Conservation (phyloP, 2,113 vertebrate genomes). For the Triplophysa siluroides region DNA sequence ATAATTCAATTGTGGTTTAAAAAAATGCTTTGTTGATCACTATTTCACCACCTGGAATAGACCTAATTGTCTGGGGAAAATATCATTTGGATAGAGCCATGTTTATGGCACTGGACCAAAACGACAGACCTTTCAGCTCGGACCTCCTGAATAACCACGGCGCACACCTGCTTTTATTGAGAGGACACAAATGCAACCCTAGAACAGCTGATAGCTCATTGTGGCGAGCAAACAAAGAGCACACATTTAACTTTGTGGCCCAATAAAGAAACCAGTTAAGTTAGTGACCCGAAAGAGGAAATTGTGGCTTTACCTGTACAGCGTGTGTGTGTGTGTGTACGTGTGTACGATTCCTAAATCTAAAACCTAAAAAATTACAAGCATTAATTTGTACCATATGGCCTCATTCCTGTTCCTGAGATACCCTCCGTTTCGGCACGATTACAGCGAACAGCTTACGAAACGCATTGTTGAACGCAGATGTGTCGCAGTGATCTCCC, state of each 20-base stretch:
- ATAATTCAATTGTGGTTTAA: slow-evolving; percentile 1
- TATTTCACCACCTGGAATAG: slow-evolving; percentile 6
- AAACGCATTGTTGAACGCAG: slow-evolving; percentile 45
- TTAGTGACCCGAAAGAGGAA: background rate
- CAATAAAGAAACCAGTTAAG: slow-evolving; percentile 13
- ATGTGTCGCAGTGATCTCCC: slow-evolving; percentile 31
- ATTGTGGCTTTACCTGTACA: background rate
- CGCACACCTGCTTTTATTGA: slow-evolving; percentile 39
- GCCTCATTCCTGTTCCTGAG: slow-evolving; percentile 15
- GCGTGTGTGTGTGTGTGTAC: background rate
- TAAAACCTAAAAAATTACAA: background rate
- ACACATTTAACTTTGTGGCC: slow-evolving; percentile 24
- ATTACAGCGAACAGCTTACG: slow-evolving; percentile 24
- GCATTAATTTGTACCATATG: slow-evolving; percentile 26
- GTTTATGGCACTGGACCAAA: slow-evolving; percentile 25
- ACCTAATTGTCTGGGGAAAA: background rate
- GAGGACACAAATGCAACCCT: slow-evolving; percentile 5
- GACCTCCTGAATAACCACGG: slow-evolving; percentile 14
- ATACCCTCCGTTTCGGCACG: background rate
- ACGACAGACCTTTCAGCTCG: slow-evolving; percentile 18
- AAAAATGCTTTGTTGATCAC: background rate
- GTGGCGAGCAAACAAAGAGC: slow-evolving; percentile 25
- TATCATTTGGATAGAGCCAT: slow-evolving; percentile 5
- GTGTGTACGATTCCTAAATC: background rate
- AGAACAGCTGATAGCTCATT: slow-evolving; percentile 33